phyloP scores from a whole-genome alignment of 2,888 invertebrate species.

The Lycophotia porphyrea region DNA sequence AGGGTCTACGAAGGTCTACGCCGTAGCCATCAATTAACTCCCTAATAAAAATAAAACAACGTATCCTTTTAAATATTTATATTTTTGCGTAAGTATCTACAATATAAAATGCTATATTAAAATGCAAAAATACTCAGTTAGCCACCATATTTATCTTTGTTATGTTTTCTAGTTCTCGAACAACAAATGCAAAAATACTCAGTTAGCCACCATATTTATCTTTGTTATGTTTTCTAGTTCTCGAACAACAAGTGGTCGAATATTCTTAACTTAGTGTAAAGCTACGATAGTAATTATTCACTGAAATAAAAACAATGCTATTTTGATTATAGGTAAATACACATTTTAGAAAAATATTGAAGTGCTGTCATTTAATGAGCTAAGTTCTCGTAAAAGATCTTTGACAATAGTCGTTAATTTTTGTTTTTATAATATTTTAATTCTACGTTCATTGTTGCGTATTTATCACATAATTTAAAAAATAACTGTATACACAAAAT shows the following conservation, averaged over 20 bases:
- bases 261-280: slow-evolving; percentile 28
- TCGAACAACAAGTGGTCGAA: too few species aligned
- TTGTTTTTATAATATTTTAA: neutral
- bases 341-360: slow-evolving; percentile 21
- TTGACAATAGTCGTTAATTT: neutral
- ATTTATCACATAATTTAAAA: slow-evolving; percentile 10
- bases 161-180: slow-evolving; percentile 33
- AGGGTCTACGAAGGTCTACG: slow-evolving; percentile 41
- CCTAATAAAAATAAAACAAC: slow-evolving; percentile 33
- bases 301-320: slow-evolving; percentile 13
- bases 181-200: slow-evolving; percentile 66
- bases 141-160: slow-evolving; percentile 37
- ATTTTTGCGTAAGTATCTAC: slow-evolving; percentile 54
- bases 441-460: slow-evolving; percentile 25
- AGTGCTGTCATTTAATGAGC: neutral
- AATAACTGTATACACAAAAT: neutral
- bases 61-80: slow-evolving; percentile 47
- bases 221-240: slow-evolving; percentile 36
- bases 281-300: slow-evolving; percentile 27
- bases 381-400: slow-evolving; percentile 10
- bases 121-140: slow-evolving; percentile 64
- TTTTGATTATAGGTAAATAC: neutral
- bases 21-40: neutral
- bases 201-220: slow-evolving; percentile 38
- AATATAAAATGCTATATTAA: slow-evolving; percentile 59